Percentiles rank a stretch among this genome's conserved stretches.
Conservation (phyloP, 2,797 vertebrate species). For the Eospalax fontanierii region DNA sequence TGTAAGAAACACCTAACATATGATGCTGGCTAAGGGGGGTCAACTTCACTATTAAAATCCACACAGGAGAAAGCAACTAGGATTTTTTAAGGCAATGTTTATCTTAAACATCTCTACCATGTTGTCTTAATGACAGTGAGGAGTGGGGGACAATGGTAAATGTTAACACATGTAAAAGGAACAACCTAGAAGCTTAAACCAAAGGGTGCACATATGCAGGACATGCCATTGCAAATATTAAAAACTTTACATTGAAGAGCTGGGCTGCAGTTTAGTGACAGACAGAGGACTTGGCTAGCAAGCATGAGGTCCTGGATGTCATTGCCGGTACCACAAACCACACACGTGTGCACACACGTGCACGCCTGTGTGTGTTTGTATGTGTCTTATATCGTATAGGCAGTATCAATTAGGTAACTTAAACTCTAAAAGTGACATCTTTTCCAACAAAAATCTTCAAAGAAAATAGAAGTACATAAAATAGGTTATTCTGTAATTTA, state of each 20-base stretch:
- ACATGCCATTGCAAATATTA: not conserved
- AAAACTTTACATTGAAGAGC: not conserved
- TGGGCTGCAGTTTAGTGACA: not conserved
- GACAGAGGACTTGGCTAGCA: not conserved
- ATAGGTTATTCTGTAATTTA: not conserved
- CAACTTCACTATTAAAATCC: not conserved
- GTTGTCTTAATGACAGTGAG: not conserved
- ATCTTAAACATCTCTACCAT: conserved; percentile 55
- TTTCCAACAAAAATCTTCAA: conserved; percentile 2
- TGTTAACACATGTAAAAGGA: not conserved
- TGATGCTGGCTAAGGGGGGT: not conserved
- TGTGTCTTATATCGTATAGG: not conserved
- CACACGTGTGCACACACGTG: not conserved
- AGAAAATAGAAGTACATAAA: not conserved
- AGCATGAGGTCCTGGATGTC: not conserved
- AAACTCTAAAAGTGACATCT: conserved; percentile 5
- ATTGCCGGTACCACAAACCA: not conserved
- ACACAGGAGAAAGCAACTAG: not conserved
- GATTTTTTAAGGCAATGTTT: conserved; percentile 9
- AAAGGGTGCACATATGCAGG: not conserved
- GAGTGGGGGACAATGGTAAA: not conserved
- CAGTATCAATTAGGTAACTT: not conserved
- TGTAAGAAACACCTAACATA: not conserved
- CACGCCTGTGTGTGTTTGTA: too few species aligned
- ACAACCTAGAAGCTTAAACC: not conserved